Percentiles rank a stretch among this genome's conserved stretches.
Conservation (phyloP, 2,113 vertebrate genomes). For the Tylochromis polylepis region DNA sequence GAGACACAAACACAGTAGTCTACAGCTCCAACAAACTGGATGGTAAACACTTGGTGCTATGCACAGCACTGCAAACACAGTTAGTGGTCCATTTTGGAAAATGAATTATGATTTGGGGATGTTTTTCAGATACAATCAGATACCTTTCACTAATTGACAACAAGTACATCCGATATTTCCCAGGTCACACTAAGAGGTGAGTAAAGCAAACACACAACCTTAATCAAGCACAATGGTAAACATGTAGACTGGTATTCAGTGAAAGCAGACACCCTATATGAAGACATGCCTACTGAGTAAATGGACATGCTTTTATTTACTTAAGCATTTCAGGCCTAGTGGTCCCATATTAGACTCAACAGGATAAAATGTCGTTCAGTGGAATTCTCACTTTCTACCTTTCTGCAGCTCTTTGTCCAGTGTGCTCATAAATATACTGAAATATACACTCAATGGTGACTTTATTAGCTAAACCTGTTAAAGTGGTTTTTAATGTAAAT, state of each 20-base stretch:
- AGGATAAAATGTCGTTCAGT: not conserved
- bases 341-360: not conserved
- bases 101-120: not conserved
- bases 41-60: constrained; percentile 66
- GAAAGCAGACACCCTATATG: not conserved
- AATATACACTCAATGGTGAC: not conserved
- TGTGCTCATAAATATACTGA: not conserved
- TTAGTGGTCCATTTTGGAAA: not conserved
- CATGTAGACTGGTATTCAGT: not conserved
- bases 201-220: constrained; percentile 7
- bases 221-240: not conserved
- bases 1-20: constrained; percentile 86
- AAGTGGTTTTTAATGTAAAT: not conserved
- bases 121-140: constrained; percentile 88
- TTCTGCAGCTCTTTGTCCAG: not conserved
- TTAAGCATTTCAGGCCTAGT: not conserved
- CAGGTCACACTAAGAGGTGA: constrained; percentile 93
- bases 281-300: not conserved
- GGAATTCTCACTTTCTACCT: not conserved
- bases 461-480: not conserved
- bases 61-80: not conserved
- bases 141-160: constrained; percentile 95
- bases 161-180: constrained; percentile 96
- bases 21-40: constrained; percentile 99
- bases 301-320: not conserved